Evolutionary conservation across 2,797 vertebrate species (phyloP), one percentile per base, ranked within the genome.

Genomic region (Crax fasciolata): DNA sequence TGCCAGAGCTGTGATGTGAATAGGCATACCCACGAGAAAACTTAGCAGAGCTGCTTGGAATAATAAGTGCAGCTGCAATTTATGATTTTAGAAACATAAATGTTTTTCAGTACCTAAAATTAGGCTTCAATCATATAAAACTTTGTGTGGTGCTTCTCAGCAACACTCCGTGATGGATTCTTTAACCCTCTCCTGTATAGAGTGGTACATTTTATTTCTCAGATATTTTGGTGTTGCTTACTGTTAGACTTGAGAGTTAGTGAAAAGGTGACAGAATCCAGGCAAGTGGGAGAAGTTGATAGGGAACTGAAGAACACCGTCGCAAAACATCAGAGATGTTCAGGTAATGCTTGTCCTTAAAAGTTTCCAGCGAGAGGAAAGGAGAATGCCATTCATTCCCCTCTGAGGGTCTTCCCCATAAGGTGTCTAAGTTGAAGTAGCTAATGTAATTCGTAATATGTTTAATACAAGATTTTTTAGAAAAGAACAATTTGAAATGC

Each of bases 61-160:
- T 94, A 87, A 35, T 63, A 87, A 91, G 27, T 72, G 87, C 84
- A 95, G 72, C 81, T 97, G 87, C 81, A 91, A 3, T 81, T 91
- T 84, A 55, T 19, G 51, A 66, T 93, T 94, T 89, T 81, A 81
- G 73, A 83, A 92, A 20, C 1, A 0, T 67, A 81, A 66, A 59
- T 94, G 28, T 20, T 91, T 96, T 89, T 90, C 68, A 62, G 48
- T 78, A 55, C 70, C 85, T 94, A 91, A 86, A 91, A 86, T 94
- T 66, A 94, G 24, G 25, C 72, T 95, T 91, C 58, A 85, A 73
- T 72, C 39, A 28, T 75, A 35, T 66, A 78, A 67, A 75, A 61
- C 41, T 85, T 67, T 48, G 15, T 78, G 16, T 82, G 46, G 32
- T 75, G 55, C 49, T 88, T 94, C 65, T 75, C 10, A 65, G 51